Evolutionary conservation across 1,140 invertebrate species (phyloP).

Genomic region (Diorhabda sublineata): DNA sequence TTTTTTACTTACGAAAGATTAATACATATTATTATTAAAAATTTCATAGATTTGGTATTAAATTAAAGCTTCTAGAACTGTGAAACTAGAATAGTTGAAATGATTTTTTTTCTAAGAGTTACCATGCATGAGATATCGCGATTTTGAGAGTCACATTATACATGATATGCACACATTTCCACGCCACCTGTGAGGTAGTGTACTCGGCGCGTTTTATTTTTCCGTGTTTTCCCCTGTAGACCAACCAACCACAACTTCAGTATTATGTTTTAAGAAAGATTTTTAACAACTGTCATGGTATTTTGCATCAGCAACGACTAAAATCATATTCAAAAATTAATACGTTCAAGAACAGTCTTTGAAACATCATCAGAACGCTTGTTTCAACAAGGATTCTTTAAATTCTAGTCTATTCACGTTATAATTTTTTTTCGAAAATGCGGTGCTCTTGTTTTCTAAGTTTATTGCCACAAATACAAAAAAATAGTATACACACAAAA

Average conservation of each 20-base stretch:
- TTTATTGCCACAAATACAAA: not conserved
- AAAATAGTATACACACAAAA: not conserved
- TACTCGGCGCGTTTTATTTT: not conserved
- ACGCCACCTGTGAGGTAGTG: not conserved
- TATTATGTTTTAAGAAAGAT: too few species aligned
- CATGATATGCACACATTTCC: not conserved
- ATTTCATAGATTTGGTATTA: too few species aligned
- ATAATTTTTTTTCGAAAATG: not conserved
- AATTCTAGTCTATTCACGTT: not conserved
- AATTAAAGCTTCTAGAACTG: too few species aligned
- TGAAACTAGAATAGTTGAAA: not conserved
- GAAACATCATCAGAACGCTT: too few species aligned
- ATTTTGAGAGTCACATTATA: not conserved
- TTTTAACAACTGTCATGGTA: too few species aligned
- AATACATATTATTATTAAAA: too few species aligned
- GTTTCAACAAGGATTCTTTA: not conserved
- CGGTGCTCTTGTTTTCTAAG: not conserved
- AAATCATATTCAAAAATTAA: not conserved
- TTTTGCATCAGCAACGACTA: not conserved
- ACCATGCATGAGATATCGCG: not conserved
- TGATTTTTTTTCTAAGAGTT: not conserved
- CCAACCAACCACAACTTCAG: not conserved
- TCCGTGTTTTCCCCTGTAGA: not conserved
- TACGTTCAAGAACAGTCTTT: not conserved
- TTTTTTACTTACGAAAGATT: too few species aligned